These are phyloP conservation scores for Allolobophora icterica DNA, from an alignment of 2,888 invertebrate species.

Conservation along the genomic window DNA sequence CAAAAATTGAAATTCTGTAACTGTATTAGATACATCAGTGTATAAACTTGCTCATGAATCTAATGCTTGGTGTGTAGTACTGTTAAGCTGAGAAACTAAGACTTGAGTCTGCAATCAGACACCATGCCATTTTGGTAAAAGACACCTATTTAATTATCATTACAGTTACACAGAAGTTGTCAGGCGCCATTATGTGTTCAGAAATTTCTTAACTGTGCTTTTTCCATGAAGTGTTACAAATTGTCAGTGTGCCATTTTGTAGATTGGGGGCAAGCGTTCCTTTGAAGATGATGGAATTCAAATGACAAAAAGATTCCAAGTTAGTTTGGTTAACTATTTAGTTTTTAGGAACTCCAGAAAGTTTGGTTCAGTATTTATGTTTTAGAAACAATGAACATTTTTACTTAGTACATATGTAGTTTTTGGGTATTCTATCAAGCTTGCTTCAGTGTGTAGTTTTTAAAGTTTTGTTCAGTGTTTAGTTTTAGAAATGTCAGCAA, in stretches of 20 bases:
- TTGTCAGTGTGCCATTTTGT: not conserved
- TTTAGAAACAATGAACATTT: not conserved
- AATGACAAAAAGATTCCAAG: not conserved
- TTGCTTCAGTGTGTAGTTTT: no score
- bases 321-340: not conserved
- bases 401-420: no score
- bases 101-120: no score
- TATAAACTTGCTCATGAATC: no score
- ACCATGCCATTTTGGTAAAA: not conserved
- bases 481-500: no score
- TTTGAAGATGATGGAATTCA: not conserved
- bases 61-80: no score
- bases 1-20: no score
- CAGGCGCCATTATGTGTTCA: not conserved
- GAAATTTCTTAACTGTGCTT: not conserved
- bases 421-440: no score
- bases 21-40: no score
- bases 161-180: not conserved
- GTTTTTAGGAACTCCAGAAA: not conserved
- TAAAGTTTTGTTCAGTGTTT: no score
- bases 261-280: slow-evolving; percentile 1
- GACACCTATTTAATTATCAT: not conserved
- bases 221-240: not conserved
- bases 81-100: no score
- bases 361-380: not conserved